phyloP scores from a whole-genome alignment of 2,888 invertebrate genomes.

The Synanthedon andrenaeformis region DNA sequence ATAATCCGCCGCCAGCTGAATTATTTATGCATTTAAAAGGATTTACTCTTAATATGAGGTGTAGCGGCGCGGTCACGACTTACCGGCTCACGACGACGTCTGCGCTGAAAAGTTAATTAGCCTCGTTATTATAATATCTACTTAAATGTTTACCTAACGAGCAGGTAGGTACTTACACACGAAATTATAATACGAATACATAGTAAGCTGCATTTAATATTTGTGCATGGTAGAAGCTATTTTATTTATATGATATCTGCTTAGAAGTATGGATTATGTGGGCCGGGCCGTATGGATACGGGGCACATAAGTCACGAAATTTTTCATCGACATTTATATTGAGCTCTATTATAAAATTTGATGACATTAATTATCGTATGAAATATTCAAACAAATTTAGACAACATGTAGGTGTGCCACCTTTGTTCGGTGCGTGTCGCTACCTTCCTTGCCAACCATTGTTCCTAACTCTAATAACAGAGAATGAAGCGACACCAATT shows the following conservation, averaged over 20 bases:
- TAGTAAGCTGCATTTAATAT: too few species aligned
- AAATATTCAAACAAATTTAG: neutral
- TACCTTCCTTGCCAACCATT: slow-evolving; percentile 4
- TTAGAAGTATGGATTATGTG: too few species aligned
- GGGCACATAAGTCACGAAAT: too few species aligned
- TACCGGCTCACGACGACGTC: slow-evolving; percentile 22
- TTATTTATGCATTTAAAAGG: slow-evolving; percentile 69
- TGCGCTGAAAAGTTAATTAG: slow-evolving; percentile 50
- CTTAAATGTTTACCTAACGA: slow-evolving; percentile 1
- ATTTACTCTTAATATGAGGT: slow-evolving; percentile 66
- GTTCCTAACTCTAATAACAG: slow-evolving; percentile 9
- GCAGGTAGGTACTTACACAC: too few species aligned
- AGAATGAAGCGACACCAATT: slow-evolving; percentile 27
- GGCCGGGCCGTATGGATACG: too few species aligned
- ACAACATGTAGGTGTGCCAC: neutral
- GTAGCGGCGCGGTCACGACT: slow-evolving; percentile 61
- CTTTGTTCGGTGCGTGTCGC: slow-evolving; percentile 11
- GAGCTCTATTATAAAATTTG: too few species aligned
- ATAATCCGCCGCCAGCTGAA: slow-evolving; percentile 57
- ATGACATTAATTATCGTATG: too few species aligned
- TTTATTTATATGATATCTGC: too few species aligned
- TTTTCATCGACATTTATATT: too few species aligned
- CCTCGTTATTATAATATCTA: slow-evolving; percentile 24
- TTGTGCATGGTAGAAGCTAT: too few species aligned
- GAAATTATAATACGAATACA: too few species aligned